Evolutionary conservation across 2,888 invertebrate species (phyloP).

Genomic region (Tuta absoluta): DNA sequence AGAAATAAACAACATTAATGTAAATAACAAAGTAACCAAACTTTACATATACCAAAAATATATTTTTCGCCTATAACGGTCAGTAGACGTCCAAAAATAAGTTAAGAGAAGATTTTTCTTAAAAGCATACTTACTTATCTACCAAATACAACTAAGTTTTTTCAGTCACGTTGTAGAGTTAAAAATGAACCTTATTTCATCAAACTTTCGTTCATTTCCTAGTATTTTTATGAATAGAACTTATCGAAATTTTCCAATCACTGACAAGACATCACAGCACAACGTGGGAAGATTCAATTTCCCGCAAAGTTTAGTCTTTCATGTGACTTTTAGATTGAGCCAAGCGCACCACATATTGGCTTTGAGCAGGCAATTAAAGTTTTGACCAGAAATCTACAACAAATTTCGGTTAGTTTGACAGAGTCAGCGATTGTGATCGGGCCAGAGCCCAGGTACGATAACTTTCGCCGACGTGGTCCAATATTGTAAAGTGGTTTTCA

Average conservation of each 20-base stretch:
- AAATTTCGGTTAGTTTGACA: conserved; percentile 77
- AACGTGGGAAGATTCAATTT: conserved; percentile 36
- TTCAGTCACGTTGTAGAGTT: too few relatives aligned
- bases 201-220: too few relatives aligned
- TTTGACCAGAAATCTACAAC: conserved; percentile 74
- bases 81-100: too few relatives aligned
- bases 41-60: too few relatives aligned
- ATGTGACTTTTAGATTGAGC: conserved; percentile 58
- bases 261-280: not conserved
- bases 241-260: not conserved
- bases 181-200: too few relatives aligned
- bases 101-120: too few relatives aligned
- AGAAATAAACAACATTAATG: too few relatives aligned
- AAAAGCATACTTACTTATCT: too few relatives aligned
- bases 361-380: conserved; percentile 78
- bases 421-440: conserved; percentile 64
- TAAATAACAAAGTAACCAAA: too few relatives aligned
- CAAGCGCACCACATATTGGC: conserved; percentile 68
- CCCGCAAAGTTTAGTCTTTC: conserved; percentile 42
- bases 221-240: not conserved
- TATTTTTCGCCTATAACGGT: too few relatives aligned
- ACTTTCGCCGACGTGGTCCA: conserved; percentile 53
- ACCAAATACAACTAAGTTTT: too few relatives aligned
- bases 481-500: too few relatives aligned
- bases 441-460: conserved; percentile 53